phyloP scores from a whole-genome alignment of 1,140 invertebrate species.

The Anoplolepis gracilipes region DNA sequence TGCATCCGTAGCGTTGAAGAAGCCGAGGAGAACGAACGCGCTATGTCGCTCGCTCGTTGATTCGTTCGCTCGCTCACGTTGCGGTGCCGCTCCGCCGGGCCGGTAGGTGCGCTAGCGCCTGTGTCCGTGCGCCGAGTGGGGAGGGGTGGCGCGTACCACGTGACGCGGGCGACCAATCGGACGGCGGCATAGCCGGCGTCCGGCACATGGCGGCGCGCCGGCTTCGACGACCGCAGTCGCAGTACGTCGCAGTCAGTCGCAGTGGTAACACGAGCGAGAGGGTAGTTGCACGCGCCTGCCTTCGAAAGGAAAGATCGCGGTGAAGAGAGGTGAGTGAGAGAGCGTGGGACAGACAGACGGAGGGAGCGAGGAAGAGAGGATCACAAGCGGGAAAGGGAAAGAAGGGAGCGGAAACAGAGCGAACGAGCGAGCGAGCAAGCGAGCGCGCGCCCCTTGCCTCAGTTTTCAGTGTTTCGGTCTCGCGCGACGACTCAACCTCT shows the following conservation, averaged over 20 bases:
- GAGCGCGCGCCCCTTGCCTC: slow-evolving; percentile 68
- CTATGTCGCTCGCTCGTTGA: not conserved
- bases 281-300: slow-evolving; percentile 81
- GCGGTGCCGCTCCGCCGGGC: slow-evolving; percentile 53
- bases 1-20: slow-evolving; percentile 60
- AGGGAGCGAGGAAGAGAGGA: slow-evolving; percentile 46
- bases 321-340: slow-evolving; percentile 54
- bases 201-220: slow-evolving; percentile 80
- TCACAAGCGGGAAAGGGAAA: slow-evolving; percentile 23
- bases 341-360: slow-evolving; percentile 53
- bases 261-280: slow-evolving; percentile 83
- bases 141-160: slow-evolving; percentile 76
- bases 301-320: slow-evolving; percentile 75
- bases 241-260: slow-evolving; percentile 84
- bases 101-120: slow-evolving; percentile 64
- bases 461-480: slow-evolving; percentile 75
- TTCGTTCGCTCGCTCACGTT: not conserved
- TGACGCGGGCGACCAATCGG: slow-evolving; percentile 76
- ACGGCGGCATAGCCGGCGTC: slow-evolving; percentile 78
- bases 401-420: slow-evolving; percentile 22
- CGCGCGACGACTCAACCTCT: slow-evolving; percentile 72
- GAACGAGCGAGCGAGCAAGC: slow-evolving; percentile 34
- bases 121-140: slow-evolving; percentile 65
- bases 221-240: slow-evolving; percentile 79
- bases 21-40: slow-evolving; percentile 47